Percentiles rank a stretch among this genome's conserved stretches.
Evolutionary conservation across 2,888 invertebrate genomes (phyloP).

Genomic region (Ligdia adustata): DNA sequence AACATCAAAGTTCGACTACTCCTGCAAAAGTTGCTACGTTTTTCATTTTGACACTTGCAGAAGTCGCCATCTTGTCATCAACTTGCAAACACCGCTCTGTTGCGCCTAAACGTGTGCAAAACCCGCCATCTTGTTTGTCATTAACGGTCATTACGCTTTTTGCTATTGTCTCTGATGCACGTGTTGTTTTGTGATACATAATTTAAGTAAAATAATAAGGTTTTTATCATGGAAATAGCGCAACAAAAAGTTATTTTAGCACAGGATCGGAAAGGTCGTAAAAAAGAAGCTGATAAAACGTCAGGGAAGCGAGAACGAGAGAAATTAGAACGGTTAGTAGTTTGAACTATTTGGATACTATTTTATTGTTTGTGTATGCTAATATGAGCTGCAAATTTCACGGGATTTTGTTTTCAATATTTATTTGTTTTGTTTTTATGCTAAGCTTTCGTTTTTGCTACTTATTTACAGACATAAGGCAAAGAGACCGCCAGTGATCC

Average conservation of each 20-base stretch:
- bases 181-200: slow-evolving; percentile 4
- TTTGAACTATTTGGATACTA: neutral
- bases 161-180: neutral
- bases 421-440: slow-evolving; percentile 2
- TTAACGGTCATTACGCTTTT: neutral
- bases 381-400: slow-evolving; percentile 1
- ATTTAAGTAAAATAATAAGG: slow-evolving; percentile 5
- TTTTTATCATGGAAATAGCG: too few species aligned
- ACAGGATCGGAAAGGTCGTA: slow-evolving; percentile 5
- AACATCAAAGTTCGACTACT: neutral
- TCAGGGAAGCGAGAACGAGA: slow-evolving; percentile 1
- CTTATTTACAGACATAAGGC: slow-evolving; percentile 6
- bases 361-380: neutral
- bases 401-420: slow-evolving; percentile 1
- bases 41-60: slow-evolving; percentile 5
- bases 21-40: slow-evolving; percentile 4
- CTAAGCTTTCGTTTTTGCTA: slow-evolving; percentile 1
- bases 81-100: slow-evolving; percentile 15
- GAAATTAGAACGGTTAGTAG: slow-evolving; percentile 1
- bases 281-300: slow-evolving; percentile 7
- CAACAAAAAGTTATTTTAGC: slow-evolving; percentile 12
- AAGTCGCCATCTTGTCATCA: slow-evolving; percentile 9
- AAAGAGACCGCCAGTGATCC: slow-evolving; percentile 17
- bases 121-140: slow-evolving; percentile 12
- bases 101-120: slow-evolving; percentile 11